phyloP scores from a whole-genome alignment of 2,888 invertebrate species.

The Cephus pulcher region DNA sequence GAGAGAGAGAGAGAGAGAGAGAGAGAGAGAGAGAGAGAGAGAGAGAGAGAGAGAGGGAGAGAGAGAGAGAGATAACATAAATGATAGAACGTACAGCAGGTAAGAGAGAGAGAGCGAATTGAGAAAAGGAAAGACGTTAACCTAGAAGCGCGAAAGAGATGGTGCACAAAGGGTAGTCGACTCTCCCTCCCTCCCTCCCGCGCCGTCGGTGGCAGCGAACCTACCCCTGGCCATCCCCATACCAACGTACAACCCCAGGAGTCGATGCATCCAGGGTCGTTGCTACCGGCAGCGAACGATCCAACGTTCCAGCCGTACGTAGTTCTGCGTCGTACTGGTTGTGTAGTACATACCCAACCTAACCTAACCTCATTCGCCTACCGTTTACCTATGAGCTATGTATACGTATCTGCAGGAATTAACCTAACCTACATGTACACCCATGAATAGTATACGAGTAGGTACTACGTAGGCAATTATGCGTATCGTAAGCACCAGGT shows the following conservation, averaged over 20 bases:
- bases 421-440: neutral
- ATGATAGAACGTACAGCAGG: conserved; percentile 19
- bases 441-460: neutral
- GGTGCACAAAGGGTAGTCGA: conserved; percentile 45
- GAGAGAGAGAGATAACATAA: conserved; percentile 11
- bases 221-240: conserved; percentile 45
- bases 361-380: neutral
- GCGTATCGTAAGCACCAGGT: neutral
- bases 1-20: conserved; percentile 5
- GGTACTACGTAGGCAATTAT: neutral
- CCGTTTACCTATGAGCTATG: neutral
- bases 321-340: neutral
- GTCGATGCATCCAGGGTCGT: conserved; percentile 67
- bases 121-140: conserved; percentile 20
- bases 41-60: conserved; percentile 13
- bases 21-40: conserved; percentile 18
- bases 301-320: conserved; percentile 52
- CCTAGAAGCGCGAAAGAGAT: conserved; percentile 6
- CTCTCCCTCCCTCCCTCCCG: neutral
- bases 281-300: conserved; percentile 66
- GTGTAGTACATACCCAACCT: neutral
- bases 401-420: neutral
- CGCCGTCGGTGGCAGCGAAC: conserved; percentile 28
- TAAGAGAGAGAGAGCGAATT: conserved; percentile 8
- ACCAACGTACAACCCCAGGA: conserved; percentile 62